Percentiles rank a stretch among this genome's conserved stretches.
Evolutionary conservation across 2,113 vertebrate species (phyloP).

Genomic region (Oenanthe melanoleuca): DNA sequence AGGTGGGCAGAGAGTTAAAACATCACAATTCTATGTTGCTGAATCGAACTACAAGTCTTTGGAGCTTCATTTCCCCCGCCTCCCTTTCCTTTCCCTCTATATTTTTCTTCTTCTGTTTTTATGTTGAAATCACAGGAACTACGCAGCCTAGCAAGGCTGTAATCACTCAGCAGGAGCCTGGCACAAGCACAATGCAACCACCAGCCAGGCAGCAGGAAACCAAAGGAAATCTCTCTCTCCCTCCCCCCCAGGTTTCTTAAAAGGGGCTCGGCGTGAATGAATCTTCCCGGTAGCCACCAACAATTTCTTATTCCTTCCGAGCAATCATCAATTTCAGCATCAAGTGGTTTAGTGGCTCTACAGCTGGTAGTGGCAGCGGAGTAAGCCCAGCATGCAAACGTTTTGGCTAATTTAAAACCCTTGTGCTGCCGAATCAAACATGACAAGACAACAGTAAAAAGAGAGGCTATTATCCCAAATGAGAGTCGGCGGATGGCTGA

Average conservation of each 20-base stretch:
- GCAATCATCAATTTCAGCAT: constrained; percentile 76
- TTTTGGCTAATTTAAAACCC: constrained; percentile 81
- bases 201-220: constrained; percentile 44
- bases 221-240: constrained; percentile 46
- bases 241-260: constrained; percentile 45
- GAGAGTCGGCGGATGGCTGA: constrained; percentile 68
- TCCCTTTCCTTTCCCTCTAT: not conserved
- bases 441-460: constrained; percentile 75
- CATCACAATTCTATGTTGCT: not conserved
- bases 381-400: constrained; percentile 72
- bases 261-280: constrained; percentile 56
- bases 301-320: constrained; percentile 70
- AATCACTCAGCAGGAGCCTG: constrained; percentile 67
- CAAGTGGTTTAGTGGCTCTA: constrained; percentile 67
- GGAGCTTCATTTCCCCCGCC: not conserved
- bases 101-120: constrained; percentile 51
- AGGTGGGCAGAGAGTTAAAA: not conserved
- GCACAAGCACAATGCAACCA: constrained; percentile 53
- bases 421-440: constrained; percentile 75
- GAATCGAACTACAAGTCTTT: constrained; percentile 44
- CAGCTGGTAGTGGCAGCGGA: constrained; percentile 49
- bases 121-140: constrained; percentile 72
- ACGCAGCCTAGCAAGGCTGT: constrained; percentile 57
- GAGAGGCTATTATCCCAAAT: constrained; percentile 78
- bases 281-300: constrained; percentile 62